Conservation (phyloP, 2,113 vertebrate species). For the Delphinus delphis region DNA sequence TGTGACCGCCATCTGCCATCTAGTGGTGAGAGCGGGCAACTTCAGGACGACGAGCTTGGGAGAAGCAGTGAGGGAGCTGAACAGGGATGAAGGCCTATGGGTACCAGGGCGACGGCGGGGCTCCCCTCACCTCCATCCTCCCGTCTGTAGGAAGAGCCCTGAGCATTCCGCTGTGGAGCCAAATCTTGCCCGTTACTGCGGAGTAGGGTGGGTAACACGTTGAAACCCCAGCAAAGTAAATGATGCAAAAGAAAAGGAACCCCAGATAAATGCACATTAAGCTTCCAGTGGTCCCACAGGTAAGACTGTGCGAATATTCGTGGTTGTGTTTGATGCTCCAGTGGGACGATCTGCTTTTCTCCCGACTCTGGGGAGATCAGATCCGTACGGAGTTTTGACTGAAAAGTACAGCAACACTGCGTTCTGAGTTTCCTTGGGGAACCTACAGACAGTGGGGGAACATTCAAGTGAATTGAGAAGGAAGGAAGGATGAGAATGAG, state of each 20-base stretch:
- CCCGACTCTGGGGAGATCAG: neutral
- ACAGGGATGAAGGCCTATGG: neutral
- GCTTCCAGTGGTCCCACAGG: neutral
- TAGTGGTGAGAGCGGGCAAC: conserved; percentile 52
- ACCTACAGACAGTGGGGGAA: too few relatives aligned
- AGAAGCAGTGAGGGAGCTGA: neutral
- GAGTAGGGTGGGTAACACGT: too few relatives aligned
- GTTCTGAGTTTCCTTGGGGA: rapidly evolving
- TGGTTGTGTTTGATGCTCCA: neutral
- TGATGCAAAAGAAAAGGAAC: rapidly evolving
- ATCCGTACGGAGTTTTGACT: too few relatives aligned
- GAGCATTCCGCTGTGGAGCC: rapidly evolving
- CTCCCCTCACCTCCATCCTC: neutral
- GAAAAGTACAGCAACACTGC: neutral
- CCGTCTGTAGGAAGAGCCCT: neutral
- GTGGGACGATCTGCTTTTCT: neutral
- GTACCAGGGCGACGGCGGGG: neutral
- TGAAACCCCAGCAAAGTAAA: neutral
- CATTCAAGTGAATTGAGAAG: neutral
- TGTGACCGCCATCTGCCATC: conserved; percentile 42
- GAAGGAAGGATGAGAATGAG: neutral
- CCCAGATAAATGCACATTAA: rapidly evolving
- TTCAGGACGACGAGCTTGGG: neutral
- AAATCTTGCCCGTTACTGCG: neutral
- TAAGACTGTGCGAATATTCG: neutral